These are phyloP conservation scores for Melitaea athalia DNA, from an alignment of 2,888 invertebrate genomes.

Conservation along the genomic window DNA sequence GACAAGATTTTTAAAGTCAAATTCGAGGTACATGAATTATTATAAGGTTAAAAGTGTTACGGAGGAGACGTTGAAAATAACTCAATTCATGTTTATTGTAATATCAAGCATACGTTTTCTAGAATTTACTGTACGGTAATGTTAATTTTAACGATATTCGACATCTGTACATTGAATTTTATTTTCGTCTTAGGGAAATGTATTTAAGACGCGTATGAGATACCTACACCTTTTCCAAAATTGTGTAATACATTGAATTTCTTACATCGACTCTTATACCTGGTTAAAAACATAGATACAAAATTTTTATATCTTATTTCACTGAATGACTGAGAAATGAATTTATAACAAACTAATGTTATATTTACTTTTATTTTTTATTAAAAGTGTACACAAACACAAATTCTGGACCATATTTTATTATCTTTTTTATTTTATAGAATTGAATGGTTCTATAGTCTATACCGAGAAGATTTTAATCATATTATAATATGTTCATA, in stretches of 20 bases:
- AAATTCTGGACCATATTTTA: too few relatives aligned
- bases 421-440: too few relatives aligned
- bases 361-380: too few relatives aligned
- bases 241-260: neutral
- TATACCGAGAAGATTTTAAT: too few relatives aligned
- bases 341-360: too few relatives aligned
- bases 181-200: neutral
- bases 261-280: neutral
- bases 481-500: too few relatives aligned
- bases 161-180: neutral
- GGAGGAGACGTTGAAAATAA: slow-evolving; percentile 12
- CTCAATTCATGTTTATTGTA: slow-evolving; percentile 26
- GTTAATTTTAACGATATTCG: neutral
- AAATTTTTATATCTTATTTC: too few relatives aligned
- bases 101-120: slow-evolving; percentile 24
- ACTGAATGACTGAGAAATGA: too few relatives aligned
- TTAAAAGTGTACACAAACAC: too few relatives aligned
- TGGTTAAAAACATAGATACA: too few relatives aligned
- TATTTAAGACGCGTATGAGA: neutral
- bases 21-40: slow-evolving; percentile 56
- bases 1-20: slow-evolving; percentile 66
- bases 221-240: neutral
- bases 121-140: slow-evolving; percentile 10
- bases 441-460: too few relatives aligned
- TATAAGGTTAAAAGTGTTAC: slow-evolving; percentile 28